A percentile compares a stretch with the other conserved stretches of the same genome.
These are phyloP conservation scores for Thalassoma bifasciatum DNA, from an alignment of 2,113 vertebrate genomes.

Conservation along the genomic window DNA sequence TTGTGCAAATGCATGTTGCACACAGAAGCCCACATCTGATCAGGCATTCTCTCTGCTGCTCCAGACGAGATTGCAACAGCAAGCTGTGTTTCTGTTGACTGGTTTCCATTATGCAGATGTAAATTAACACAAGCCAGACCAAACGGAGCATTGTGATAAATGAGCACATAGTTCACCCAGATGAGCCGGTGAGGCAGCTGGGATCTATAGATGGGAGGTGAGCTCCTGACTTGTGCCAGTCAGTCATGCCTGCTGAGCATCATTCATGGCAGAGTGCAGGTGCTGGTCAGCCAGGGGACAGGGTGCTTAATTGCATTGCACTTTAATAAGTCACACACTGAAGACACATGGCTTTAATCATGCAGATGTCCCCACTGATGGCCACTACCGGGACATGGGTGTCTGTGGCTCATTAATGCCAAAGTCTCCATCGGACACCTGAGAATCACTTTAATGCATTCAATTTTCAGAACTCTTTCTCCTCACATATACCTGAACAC, in stretches of 20 bases:
- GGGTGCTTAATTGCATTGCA: conserved; percentile 75
- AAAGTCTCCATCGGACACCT: conserved; percentile 12
- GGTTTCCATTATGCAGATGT: conserved; percentile 68
- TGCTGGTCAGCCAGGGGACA: conserved; percentile 72
- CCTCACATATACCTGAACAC: conserved; percentile 18
- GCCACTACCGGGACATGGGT: conserved; percentile 42
- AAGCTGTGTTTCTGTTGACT: conserved; percentile 59
- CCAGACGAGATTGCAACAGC: conserved; percentile 54
- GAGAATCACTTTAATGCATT: background rate
- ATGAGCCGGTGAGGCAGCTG: conserved; percentile 46
- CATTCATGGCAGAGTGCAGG: conserved; percentile 61
- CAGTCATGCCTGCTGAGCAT: conserved; percentile 63
- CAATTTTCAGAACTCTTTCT: conserved; percentile 42
- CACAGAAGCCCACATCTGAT: conserved; percentile 50
- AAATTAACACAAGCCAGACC: conserved; percentile 56
- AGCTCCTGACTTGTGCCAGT: conserved; percentile 58
- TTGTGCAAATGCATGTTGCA: conserved; percentile 51
- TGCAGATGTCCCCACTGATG: conserved; percentile 64
- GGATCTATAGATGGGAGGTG: conserved; percentile 49
- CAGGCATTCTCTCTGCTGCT: conserved; percentile 62
- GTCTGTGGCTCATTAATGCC: conserved; percentile 37
- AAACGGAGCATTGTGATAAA: conserved; percentile 59
- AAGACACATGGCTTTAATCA: conserved; percentile 71
- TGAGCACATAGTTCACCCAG: conserved; percentile 28
- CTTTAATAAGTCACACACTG: conserved; percentile 79